These are phyloP conservation scores for Brachyptera putata DNA, from an alignment of 2,888 invertebrate species.

Conservation along the genomic window DNA sequence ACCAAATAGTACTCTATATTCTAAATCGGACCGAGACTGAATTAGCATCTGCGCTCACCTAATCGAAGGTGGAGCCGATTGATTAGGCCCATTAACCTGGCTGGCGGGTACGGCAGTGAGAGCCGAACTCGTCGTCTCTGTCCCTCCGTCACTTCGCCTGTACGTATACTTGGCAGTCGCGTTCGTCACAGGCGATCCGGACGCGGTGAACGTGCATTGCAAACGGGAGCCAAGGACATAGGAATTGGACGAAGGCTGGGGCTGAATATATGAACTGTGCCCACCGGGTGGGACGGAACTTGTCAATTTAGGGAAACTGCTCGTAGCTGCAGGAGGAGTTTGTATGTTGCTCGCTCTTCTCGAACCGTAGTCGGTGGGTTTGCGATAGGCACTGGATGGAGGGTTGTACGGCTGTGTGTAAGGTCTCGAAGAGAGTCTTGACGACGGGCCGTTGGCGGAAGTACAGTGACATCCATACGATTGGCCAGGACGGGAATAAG, in stretches of 20 bases:
- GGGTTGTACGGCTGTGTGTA: too few relatives aligned
- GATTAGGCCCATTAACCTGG: not conserved
- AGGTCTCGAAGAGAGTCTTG: too few relatives aligned
- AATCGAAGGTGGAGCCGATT: not conserved
- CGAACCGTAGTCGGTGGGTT: constrained; percentile 1
- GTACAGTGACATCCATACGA: too few relatives aligned
- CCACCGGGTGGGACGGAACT: too few relatives aligned
- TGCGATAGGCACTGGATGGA: not conserved
- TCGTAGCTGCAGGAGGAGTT: too few relatives aligned
- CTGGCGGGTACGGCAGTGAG: not conserved
- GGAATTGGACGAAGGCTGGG: not conserved
- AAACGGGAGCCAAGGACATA: not conserved
- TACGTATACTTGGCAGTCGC: constrained; percentile 11
- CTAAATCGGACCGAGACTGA: not conserved
- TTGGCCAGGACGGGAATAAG: too few relatives aligned
- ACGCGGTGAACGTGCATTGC: constrained; percentile 17
- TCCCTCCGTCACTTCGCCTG: not conserved
- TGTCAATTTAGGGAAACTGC: too few relatives aligned
- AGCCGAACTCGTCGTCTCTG: not conserved
- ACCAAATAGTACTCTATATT: too few relatives aligned
- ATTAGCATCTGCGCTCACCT: not conserved
- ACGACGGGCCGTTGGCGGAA: too few relatives aligned
- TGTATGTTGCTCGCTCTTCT: not conserved
- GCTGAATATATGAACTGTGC: too few relatives aligned
- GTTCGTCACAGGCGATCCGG: constrained; percentile 4